Conservation (phyloP, 2,888 invertebrate species). For the Sphaeridia pumilis region DNA sequence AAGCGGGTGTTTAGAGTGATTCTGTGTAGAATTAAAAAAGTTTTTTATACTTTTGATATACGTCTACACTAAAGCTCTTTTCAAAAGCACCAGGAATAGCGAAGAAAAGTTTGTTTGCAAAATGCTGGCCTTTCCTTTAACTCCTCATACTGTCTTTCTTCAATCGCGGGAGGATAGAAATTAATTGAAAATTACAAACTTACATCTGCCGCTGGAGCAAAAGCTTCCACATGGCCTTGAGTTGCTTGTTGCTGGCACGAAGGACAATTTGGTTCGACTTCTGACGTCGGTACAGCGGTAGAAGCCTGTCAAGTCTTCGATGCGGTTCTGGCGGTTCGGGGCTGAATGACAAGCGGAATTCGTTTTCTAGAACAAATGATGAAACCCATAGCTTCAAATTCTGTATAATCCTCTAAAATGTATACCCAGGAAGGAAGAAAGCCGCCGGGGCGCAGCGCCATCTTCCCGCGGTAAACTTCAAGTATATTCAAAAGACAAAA, state of each 20-base stretch:
- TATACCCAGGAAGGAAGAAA: neutral
- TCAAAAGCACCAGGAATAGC: too few relatives aligned
- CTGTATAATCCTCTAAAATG: neutral
- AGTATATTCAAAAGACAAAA: too few relatives aligned
- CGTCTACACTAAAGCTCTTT: too few relatives aligned
- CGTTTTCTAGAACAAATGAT: slow-evolving; percentile 26
- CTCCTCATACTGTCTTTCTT: too few relatives aligned
- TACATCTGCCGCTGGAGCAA: slow-evolving; percentile 35
- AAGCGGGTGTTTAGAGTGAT: slow-evolving; percentile 32
- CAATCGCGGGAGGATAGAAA: neutral
- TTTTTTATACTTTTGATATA: neutral
- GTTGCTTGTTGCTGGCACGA: slow-evolving; percentile 27
- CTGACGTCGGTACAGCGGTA: slow-evolving; percentile 28
- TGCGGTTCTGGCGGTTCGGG: slow-evolving; percentile 20
- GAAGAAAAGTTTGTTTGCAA: too few relatives aligned
- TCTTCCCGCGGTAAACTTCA: neutral
- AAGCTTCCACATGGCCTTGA: slow-evolving; percentile 35
- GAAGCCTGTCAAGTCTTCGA: slow-evolving; percentile 27
- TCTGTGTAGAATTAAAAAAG: slow-evolving; percentile 17
- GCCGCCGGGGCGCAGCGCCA: neutral
- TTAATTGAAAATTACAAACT: slow-evolving; percentile 7
- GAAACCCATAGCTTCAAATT: neutral
- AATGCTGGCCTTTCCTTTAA: too few relatives aligned
- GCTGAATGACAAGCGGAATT: slow-evolving; percentile 32
- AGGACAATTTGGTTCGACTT: slow-evolving; percentile 30